These are phyloP conservation scores for Hemichromis elongatus DNA, from an alignment of 2,113 vertebrate genomes.

Conservation along the genomic window DNA sequence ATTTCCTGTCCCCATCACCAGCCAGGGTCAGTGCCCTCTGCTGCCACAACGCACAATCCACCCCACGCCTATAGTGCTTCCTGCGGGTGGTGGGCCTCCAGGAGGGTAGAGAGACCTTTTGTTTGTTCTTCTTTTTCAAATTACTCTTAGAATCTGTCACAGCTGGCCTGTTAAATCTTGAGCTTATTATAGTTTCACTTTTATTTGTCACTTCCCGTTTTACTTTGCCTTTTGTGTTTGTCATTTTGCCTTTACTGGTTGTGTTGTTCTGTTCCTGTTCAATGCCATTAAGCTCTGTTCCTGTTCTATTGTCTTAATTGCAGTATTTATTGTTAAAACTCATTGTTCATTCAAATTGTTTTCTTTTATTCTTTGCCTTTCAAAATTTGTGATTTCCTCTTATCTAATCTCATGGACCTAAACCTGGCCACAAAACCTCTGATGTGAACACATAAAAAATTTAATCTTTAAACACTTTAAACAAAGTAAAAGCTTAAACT, in stretches of 20 bases:
- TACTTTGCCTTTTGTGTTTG: not conserved
- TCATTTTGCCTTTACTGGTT: not conserved
- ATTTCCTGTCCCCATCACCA: not conserved
- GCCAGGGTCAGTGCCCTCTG: fast-evolving
- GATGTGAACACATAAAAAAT: fast-evolving
- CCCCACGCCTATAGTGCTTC: not conserved
- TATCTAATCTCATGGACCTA: not conserved
- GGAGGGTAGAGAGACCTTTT: not conserved
- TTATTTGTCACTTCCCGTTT: not conserved
- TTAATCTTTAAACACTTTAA: not conserved
- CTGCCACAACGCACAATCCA: not conserved
- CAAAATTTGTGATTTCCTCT: not conserved
- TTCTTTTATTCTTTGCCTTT: not conserved
- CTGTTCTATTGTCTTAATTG: not conserved
- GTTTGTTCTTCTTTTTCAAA: not conserved
- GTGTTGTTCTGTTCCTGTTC: not conserved
- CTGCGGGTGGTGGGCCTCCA: not conserved
- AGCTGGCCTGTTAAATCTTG: not conserved
- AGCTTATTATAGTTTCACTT: fast-evolving
- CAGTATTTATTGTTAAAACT: not conserved
- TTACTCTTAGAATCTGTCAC: not conserved
- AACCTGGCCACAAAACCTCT: not conserved
- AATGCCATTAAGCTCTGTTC: not conserved
- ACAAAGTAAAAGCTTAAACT: fast-evolving
- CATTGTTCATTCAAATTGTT: not conserved